Conservation (phyloP, 2,113 vertebrate genomes). For the Lycocorax pyrrhopterus region DNA sequence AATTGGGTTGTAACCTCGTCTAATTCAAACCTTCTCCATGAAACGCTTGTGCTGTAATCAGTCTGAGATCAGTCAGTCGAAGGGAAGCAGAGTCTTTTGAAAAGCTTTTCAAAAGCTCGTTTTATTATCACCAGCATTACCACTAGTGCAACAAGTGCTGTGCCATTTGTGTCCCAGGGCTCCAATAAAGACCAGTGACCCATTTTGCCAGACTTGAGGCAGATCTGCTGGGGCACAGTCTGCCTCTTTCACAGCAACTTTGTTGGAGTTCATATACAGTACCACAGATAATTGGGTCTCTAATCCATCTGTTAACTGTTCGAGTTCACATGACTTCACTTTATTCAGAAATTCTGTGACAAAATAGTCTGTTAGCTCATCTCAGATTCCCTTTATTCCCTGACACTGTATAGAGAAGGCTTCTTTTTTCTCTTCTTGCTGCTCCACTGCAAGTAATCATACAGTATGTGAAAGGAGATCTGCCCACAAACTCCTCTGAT, state of each 20-base stretch:
- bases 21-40: slow-evolving; percentile 5
- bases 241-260: slow-evolving; percentile 19
- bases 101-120: neutral
- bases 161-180: neutral
- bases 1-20: neutral
- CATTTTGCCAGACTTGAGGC: neutral
- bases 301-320: slow-evolving; percentile 47
- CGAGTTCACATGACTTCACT: slow-evolving; percentile 43
- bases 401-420: neutral
- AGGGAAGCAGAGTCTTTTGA: neutral
- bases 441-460: neutral
- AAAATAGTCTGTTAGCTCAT: slow-evolving; percentile 35
- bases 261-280: neutral
- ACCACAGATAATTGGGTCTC: slow-evolving; percentile 11
- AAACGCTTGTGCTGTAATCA: neutral
- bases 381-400: slow-evolving; percentile 14
- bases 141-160: neutral
- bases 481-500: neutral
- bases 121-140: neutral
- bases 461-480: slow-evolving; percentile 20
- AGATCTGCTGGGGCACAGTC: neutral
- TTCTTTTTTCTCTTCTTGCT: slow-evolving; percentile 20
- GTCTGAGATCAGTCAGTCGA: neutral
- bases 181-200: neutral
- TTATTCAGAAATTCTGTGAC: slow-evolving; percentile 21